These are phyloP conservation scores for Peromyscus californicus DNA, from an alignment of 2,113 vertebrate genomes.

Conservation along the genomic window DNA sequence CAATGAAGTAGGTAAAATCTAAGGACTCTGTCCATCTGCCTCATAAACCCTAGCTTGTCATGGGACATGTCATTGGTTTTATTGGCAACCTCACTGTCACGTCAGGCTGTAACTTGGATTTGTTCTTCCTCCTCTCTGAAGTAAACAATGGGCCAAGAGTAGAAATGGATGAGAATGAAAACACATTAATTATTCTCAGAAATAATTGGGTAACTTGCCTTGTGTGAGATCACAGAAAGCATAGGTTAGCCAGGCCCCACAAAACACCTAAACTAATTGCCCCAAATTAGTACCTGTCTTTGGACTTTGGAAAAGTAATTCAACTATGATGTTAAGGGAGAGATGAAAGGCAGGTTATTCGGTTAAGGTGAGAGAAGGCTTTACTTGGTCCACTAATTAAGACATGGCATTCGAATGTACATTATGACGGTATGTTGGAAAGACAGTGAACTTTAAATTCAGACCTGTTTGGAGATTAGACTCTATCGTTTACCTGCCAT, in stretches of 20 bases:
- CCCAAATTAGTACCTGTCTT: conserved; percentile 71
- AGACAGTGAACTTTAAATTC: not conserved
- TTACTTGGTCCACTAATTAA: not conserved
- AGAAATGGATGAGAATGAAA: conserved; percentile 56
- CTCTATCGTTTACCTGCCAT: not conserved
- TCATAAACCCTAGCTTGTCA: conserved; percentile 84
- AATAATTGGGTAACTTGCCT: conserved; percentile 65
- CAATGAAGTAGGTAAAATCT: conserved; percentile 78
- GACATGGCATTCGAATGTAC: not conserved
- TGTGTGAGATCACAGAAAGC: not conserved
- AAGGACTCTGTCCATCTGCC: conserved; percentile 76
- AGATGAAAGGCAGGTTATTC: conserved; percentile 34
- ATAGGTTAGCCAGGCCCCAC: not conserved
- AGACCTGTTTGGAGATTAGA: not conserved
- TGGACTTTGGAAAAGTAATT: conserved; percentile 45
- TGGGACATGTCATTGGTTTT: conserved; percentile 87
- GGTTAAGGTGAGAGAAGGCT: not conserved
- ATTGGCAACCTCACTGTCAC: conserved; percentile 87
- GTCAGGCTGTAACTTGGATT: conserved; percentile 83
- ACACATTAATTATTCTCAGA: conserved; percentile 77
- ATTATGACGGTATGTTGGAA: not conserved
- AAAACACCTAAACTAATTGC: conserved; percentile 66
- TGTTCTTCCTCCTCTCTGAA: conserved; percentile 83
- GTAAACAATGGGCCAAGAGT: conserved; percentile 85
- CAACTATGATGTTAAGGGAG: conserved; percentile 45